Evolutionary conservation across 2,797 vertebrate genomes (phyloP), one percentile per base, ranked within the genome.

Genomic region (Propithecus perrieri): DNA sequence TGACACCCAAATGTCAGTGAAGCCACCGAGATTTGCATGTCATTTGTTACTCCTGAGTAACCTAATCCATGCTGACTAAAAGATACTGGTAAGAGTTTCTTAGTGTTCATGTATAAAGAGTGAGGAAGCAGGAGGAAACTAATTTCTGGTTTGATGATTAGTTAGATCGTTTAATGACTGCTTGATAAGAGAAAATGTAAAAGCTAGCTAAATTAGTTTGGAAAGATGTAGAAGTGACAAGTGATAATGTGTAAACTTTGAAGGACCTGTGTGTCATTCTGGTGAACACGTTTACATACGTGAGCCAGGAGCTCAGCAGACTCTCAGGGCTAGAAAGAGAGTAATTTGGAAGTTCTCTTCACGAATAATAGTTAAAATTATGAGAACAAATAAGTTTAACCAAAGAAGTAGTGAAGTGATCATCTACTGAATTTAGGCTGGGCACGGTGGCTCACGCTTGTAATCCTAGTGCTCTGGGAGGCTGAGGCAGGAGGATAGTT

Each of bases 381-480:
- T 48, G 35, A 92, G 35, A 95, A 84, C 33, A 87, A 94, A 74
- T 85, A 69, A 89, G 14, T 28, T 65, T 35, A 93, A 78, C 24
- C 57, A 90, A 94, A 97, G 14, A 74, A 69, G 38, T 69, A 81
- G 14, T 74, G 43, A 84, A 81, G 17, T 10, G 87, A 87, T 78
- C 91, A 30, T 22, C 18, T 38, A 63, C 41, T 35, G 48, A 92
- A 87, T 65, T 94, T 71, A 80, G 46, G 48, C 4, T 4, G 15
- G 48, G 48, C 1, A 0, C 15, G 15, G 48, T 50, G 48, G 48
- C 14, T 50, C 15, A 50, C 14, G 14, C 48, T 14, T 50, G 15
- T 50, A 50, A 50, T 50, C 48, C 48, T 50, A 50, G 48, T 14
- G 17, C 48, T 50, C 14, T 17, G 48, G 48, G 48, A 50, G 48